These are phyloP conservation scores for Andrena flavipes DNA, from an alignment of 2,888 invertebrate species.

Conservation along the genomic window DNA sequence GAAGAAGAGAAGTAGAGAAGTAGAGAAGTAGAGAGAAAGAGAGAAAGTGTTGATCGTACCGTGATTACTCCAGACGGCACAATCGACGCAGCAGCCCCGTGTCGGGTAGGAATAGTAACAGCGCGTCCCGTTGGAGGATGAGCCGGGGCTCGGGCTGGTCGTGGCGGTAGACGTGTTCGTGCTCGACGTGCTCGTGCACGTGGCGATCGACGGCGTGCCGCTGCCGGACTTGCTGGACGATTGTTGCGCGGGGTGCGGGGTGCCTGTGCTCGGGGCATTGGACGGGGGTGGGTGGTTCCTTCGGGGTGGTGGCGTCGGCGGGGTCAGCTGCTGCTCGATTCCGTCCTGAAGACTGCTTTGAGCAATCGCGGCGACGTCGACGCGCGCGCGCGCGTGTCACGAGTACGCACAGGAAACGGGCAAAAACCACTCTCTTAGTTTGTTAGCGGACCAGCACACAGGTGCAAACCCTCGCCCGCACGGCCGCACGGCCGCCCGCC, in stretches of 20 bases:
- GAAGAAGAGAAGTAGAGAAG: conserved; percentile 4
- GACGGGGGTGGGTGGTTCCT: conserved; percentile 80
- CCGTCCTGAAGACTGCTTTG: conserved; percentile 87
- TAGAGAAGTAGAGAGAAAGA: conserved; percentile 14
- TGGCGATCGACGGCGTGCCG: conserved; percentile 65
- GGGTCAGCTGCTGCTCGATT: conserved; percentile 88
- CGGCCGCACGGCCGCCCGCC: neutral
- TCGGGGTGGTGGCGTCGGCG: conserved; percentile 87
- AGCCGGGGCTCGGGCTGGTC: conserved; percentile 79
- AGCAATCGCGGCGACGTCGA: conserved; percentile 53
- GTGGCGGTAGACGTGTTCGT: conserved; percentile 76
- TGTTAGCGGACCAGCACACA: conserved; percentile 40
- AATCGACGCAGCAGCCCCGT: conserved; percentile 83
- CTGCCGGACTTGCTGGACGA: conserved; percentile 72
- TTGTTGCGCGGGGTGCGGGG: conserved; percentile 71
- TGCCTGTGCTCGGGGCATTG: conserved; percentile 74
- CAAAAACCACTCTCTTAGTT: conserved; percentile 67
- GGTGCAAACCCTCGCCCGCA: conserved; percentile 23
- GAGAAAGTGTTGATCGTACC: conserved; percentile 75
- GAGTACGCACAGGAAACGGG: conserved; percentile 53
- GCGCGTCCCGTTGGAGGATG: conserved; percentile 79
- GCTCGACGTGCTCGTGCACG: conserved; percentile 71
- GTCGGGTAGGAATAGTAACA: conserved; percentile 81
- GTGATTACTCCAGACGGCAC: conserved; percentile 83
- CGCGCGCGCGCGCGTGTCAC: conserved; percentile 44